Evolutionary conservation across 2,797 vertebrate species (phyloP).

Genomic region (Danio albolineatus): DNA sequence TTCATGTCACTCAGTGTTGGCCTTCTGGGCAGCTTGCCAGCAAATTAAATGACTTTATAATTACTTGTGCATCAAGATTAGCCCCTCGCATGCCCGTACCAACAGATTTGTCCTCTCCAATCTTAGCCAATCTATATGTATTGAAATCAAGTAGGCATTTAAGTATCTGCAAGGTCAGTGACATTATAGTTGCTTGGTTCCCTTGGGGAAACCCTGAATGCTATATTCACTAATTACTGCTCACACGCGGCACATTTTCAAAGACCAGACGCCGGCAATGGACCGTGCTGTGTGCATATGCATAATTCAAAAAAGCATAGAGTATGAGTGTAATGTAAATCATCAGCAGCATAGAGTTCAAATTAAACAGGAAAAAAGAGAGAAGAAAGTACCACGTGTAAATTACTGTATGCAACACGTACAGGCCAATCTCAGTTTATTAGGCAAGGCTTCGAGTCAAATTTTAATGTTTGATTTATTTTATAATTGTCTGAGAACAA

Average conservation of each 20-base stretch:
- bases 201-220: constrained; percentile 26
- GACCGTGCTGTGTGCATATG: constrained; percentile 17
- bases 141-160: constrained; percentile 53
- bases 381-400: constrained; percentile 3
- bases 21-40: constrained; percentile 53
- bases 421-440: not conserved
- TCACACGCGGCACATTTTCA: constrained; percentile 29
- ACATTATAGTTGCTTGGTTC: constrained; percentile 51
- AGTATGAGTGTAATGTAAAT: constrained; percentile 37
- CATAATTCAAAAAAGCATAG: constrained; percentile 42
- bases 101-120: constrained; percentile 43
- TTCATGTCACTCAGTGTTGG: constrained; percentile 33
- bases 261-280: not conserved
- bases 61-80: constrained; percentile 54
- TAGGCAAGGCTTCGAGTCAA: too few relatives aligned
- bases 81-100: constrained; percentile 31
- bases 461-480: too few relatives aligned
- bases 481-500: too few relatives aligned
- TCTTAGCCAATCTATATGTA: constrained; percentile 51
- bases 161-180: constrained; percentile 58
- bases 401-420: constrained; percentile 3
- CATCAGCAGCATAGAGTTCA: constrained; percentile 28
- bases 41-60: constrained; percentile 56
- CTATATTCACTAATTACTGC: constrained; percentile 55
- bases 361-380: constrained; percentile 29